Percentiles rank a stretch among this genome's conserved stretches.
Conservation (phyloP, 2,113 vertebrate genomes). For the Cololabis saira region DNA sequence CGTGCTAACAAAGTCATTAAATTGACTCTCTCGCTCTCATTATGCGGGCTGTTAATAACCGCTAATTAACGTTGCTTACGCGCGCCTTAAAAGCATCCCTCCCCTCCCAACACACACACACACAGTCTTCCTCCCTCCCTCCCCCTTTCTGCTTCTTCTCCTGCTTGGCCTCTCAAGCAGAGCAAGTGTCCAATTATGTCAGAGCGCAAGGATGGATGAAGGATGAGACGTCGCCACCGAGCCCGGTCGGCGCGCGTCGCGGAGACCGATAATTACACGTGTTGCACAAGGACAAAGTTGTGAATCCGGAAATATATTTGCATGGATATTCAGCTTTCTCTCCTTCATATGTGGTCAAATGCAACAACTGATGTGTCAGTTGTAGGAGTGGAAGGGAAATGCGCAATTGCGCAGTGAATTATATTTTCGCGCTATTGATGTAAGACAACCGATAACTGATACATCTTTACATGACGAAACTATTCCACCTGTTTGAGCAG, state of each 20-base stretch:
- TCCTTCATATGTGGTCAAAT: no score
- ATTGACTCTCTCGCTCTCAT: constrained; percentile 88
- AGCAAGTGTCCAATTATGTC: constrained; percentile 84
- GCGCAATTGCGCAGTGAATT: no score
- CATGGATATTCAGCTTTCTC: no score
- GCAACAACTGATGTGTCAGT: no score
- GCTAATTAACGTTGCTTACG: constrained; percentile 87
- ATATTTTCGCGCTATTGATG: no score
- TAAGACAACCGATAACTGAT: no score
- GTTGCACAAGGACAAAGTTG: constrained; percentile 12
- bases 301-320: neutral
- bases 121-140: neutral
- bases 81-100: constrained; percentile 81
- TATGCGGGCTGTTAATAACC: constrained; percentile 87
- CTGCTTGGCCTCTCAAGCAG: constrained; percentile 75
- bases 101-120: constrained; percentile 38
- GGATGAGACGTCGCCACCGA: constrained; percentile 53
- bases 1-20: constrained; percentile 87
- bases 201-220: constrained; percentile 60
- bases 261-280: constrained; percentile 25
- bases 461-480: no score
- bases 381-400: no score
- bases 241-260: constrained; percentile 6
- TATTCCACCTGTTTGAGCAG: constrained; percentile 1
- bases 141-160: constrained; percentile 42